These are phyloP conservation scores for Colinus virginianus DNA, from an alignment of 2,113 vertebrate species.

Conservation along the genomic window DNA sequence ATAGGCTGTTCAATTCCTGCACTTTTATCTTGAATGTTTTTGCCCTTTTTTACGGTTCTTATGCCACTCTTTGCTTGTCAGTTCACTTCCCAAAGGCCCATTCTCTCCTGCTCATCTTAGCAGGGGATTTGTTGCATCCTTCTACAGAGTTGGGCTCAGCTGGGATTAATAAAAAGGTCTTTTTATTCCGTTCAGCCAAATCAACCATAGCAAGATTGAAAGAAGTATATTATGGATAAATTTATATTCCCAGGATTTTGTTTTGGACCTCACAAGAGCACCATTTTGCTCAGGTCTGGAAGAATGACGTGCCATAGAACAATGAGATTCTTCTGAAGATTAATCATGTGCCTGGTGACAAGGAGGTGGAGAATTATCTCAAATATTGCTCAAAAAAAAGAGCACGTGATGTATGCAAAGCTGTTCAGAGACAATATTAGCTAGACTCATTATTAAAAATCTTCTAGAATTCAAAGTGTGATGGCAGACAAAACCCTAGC, in stretches of 20 bases:
- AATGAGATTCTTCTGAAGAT: constrained; percentile 39
- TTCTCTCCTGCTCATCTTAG: neutral
- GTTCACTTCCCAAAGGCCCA: neutral
- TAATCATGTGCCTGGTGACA: constrained; percentile 52
- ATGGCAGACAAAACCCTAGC: constrained; percentile 50
- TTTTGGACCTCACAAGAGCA: constrained; percentile 37
- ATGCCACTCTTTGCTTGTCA: neutral
- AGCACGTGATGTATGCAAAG: constrained; percentile 15
- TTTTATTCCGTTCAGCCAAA: constrained; percentile 32
- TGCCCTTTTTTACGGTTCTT: neutral
- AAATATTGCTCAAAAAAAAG: constrained; percentile 55
- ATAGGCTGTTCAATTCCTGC: neutral
- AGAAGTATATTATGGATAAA: constrained; percentile 25
- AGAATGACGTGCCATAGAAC: neutral
- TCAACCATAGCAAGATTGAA: neutral
- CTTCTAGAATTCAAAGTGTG: constrained; percentile 65
- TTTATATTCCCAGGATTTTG: constrained; percentile 14
- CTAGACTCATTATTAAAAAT: constrained; percentile 67
- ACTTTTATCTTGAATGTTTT: neutral
- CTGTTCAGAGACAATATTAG: constrained; percentile 56
- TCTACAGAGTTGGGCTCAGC: constrained; percentile 5
- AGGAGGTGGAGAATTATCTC: constrained; percentile 50
- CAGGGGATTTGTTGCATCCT: neutral
- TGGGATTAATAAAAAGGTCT: constrained; percentile 49
- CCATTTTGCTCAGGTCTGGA: constrained; percentile 26